Evolutionary conservation across 2,888 invertebrate genomes (phyloP).

Genomic region (Gasteruption jaculator): DNA sequence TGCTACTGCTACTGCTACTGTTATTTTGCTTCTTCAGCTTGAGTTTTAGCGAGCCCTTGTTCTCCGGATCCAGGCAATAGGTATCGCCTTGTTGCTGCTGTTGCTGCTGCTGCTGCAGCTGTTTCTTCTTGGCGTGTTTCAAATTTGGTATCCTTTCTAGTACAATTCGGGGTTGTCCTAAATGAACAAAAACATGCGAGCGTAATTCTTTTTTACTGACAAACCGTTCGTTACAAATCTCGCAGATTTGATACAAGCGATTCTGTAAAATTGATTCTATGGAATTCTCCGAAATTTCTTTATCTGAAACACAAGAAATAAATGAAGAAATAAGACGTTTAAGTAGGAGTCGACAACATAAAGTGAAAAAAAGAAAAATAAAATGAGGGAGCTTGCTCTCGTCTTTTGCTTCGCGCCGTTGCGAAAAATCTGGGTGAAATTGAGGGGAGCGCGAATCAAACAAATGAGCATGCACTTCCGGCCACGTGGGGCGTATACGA

Average conservation of each 20-base stretch:
- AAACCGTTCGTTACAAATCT: conserved; percentile 42
- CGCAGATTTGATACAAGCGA: too few species aligned
- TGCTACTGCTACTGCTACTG: too few species aligned
- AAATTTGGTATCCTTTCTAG: conserved; percentile 38
- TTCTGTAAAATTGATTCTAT: neutral
- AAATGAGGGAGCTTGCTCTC: too few species aligned
- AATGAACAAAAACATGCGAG: conserved; percentile 38
- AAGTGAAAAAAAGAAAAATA: too few species aligned
- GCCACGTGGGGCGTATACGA: too few species aligned
- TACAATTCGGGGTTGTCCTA: conserved; percentile 41
- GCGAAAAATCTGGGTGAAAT: too few species aligned
- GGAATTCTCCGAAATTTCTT: neutral
- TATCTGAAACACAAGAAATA: neutral
- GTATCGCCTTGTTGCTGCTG: conserved; percentile 29
- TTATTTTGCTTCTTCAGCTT: conserved; percentile 41
- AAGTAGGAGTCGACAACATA: too few species aligned
- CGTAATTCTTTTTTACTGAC: conserved; percentile 39
- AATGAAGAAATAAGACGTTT: neutral
- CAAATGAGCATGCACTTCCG: too few species aligned
- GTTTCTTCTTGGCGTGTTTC: conserved; percentile 33
- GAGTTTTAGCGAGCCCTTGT: conserved; percentile 41
- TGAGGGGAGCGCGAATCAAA: too few species aligned
- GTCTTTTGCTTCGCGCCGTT: too few species aligned
- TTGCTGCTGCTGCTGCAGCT: too few species aligned
- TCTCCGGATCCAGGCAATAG: conserved; percentile 42